phyloP scores from a whole-genome alignment of 1,140 invertebrate species.

The Eupristina koningsbergeri region DNA sequence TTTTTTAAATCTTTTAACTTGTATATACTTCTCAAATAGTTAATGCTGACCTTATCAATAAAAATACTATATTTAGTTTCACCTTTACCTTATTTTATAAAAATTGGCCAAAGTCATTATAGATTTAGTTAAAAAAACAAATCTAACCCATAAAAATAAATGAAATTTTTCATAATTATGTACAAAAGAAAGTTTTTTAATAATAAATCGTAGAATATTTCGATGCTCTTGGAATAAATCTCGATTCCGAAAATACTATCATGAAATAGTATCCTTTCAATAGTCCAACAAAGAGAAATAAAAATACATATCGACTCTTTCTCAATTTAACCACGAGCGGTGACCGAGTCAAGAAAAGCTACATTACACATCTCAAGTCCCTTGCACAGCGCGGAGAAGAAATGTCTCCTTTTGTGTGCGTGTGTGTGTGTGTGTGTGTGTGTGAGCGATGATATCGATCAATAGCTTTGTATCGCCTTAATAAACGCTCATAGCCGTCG shows the following conservation, averaged over 20 bases:
- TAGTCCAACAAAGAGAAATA: slow-evolving; percentile 24
- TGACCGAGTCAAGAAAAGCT: slow-evolving; percentile 38
- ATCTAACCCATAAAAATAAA: not conserved
- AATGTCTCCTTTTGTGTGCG: slow-evolving; percentile 10
- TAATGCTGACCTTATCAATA: too few relatives aligned
- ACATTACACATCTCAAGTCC: slow-evolving; percentile 14
- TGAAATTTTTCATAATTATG: not conserved
- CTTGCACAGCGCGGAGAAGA: not conserved
- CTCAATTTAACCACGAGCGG: slow-evolving; percentile 25
- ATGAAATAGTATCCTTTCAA: slow-evolving; percentile 22
- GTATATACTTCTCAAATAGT: too few relatives aligned
- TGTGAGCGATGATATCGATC: slow-evolving; percentile 56
- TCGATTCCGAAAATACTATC: not conserved
- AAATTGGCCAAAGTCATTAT: too few relatives aligned
- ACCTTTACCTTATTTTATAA: too few relatives aligned
- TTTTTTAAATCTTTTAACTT: too few relatives aligned
- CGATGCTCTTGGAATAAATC: not conserved
- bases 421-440: too few relatives aligned
- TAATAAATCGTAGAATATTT: not conserved
- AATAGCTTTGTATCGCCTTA: slow-evolving; percentile 39
- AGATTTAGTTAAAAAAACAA: too few relatives aligned
- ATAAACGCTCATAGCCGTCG: not conserved
- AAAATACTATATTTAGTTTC: too few relatives aligned
- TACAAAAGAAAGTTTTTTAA: not conserved
- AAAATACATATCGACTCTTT: slow-evolving; percentile 47